These are phyloP conservation scores for Cheiracanthium punctorium DNA, from an alignment of 2,888 invertebrate species.

Conservation along the genomic window DNA sequence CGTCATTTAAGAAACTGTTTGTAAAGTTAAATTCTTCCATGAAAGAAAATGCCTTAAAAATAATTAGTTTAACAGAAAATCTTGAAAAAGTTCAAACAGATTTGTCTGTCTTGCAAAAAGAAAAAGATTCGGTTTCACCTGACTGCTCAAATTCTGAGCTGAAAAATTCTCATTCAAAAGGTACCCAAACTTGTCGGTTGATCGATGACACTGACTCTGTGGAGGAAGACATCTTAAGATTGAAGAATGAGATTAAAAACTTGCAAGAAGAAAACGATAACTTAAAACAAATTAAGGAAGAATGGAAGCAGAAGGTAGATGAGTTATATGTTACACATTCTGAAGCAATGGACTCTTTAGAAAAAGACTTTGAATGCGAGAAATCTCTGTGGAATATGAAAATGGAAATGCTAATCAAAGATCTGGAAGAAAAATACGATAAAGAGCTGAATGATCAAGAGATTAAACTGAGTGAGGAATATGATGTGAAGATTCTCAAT, in stretches of 20 bases:
- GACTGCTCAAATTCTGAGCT: background rate
- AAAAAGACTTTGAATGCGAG: background rate
- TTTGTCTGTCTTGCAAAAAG: background rate
- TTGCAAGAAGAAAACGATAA: background rate
- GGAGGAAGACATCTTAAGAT: background rate
- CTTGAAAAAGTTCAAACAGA: background rate
- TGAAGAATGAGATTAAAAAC: background rate
- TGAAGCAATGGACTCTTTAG: constrained; percentile 1
- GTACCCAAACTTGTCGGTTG: background rate
- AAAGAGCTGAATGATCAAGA: constrained; percentile 43
- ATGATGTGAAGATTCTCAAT: background rate
- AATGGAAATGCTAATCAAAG: constrained; percentile 11
- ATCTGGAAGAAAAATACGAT: constrained; percentile 45
- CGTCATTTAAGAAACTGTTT: background rate
- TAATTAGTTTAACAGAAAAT: background rate
- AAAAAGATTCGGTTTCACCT: background rate
- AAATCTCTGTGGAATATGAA: constrained; percentile 21
- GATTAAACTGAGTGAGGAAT: constrained; percentile 27
- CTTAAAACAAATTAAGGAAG: background rate
- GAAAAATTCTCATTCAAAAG: background rate
- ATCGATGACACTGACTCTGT: too few relatives aligned
- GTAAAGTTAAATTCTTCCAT: background rate
- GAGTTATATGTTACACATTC: background rate
- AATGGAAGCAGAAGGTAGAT: background rate
- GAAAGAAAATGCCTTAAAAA: background rate